Base-by-base conservation (phyloP, 2,113 vertebrate species). In the Malaclemys terrapin region DNA sequence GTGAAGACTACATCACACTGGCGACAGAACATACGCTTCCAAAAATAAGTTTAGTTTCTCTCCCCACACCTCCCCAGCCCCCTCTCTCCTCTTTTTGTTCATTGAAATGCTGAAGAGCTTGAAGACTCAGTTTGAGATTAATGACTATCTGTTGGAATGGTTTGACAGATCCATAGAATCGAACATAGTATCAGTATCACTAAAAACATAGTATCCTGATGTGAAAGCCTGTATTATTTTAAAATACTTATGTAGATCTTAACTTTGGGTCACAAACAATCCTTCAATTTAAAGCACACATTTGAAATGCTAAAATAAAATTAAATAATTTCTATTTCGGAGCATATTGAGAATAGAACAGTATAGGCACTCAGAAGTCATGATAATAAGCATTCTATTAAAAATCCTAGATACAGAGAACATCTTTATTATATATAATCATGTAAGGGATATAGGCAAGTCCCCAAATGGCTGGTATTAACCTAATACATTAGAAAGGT, bases 91-190 rank as follows among this genome's bases (percentile, higher is more conserved):
- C 69, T 14, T 88, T 85, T 83, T 22, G 53, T 47, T 38, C 16
- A 5, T 25, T 24, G 6, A 87, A 94, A 56, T 59, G 25, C 52
- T 31, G 45, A 35, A 90, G 54, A 92, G 0, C 31, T 89, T 94
- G 88, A 94, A 75, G 54, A 47, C 47, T 59, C 56, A 62, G 47
- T 2, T n/a, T 69, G 85, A 87, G 90, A 94, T 93, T 93, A 93
- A 84, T 80, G 42, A 94, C 56, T 1, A 1, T 88, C 1, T 89
- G 19, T 82, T 93, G 78, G 90, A 88, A 85, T 92, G 84, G 78
- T 72, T 93, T 97, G 24, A 72, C 42, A 94, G 16, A 56, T 76
- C 53, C 89, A 91, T 90, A 82, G 72, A 89, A 49, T 84, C 16
- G 76, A 91, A 88, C 5, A 3, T 91, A n/a, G 49, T 9, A 31